phyloP scores from a whole-genome alignment of 2,888 invertebrate genomes.

The Andrena camellia region DNA sequence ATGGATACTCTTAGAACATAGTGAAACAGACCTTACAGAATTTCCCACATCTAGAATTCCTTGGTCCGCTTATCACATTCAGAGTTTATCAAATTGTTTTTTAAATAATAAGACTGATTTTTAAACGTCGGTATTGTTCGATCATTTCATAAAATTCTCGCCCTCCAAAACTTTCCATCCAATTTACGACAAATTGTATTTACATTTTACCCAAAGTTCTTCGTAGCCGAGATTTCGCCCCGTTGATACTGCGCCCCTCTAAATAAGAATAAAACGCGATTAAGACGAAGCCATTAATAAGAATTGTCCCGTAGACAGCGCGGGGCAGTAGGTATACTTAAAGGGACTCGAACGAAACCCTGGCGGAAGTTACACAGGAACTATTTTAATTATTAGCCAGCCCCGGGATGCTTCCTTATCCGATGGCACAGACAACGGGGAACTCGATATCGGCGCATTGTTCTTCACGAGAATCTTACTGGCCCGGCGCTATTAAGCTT shows the following conservation, averaged over 20 bases:
- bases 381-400: constrained; percentile 67
- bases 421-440: constrained; percentile 39
- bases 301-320: constrained; percentile 11
- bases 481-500: constrained; percentile 46
- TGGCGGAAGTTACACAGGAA: constrained; percentile 57
- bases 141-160: neutral
- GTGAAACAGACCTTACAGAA: neutral
- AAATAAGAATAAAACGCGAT: constrained; percentile 26
- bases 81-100: neutral
- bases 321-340: constrained; percentile 13
- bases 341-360: constrained; percentile 28
- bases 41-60: neutral
- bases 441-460: constrained; percentile 57
- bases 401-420: constrained; percentile 46
- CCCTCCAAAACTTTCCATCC: neutral
- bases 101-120: neutral
- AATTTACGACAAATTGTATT: constrained; percentile 8
- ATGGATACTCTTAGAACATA: neutral
- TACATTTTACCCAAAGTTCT: neutral
- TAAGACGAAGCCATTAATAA: constrained; percentile 55
- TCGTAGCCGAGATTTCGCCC: neutral
- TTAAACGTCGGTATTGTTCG: neutral
- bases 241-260: neutral
- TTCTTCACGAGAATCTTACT: constrained; percentile 49
- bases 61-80: neutral